Base-by-base conservation (phyloP, 2,888 invertebrate genomes). In the Alsophila aescularia region DNA sequence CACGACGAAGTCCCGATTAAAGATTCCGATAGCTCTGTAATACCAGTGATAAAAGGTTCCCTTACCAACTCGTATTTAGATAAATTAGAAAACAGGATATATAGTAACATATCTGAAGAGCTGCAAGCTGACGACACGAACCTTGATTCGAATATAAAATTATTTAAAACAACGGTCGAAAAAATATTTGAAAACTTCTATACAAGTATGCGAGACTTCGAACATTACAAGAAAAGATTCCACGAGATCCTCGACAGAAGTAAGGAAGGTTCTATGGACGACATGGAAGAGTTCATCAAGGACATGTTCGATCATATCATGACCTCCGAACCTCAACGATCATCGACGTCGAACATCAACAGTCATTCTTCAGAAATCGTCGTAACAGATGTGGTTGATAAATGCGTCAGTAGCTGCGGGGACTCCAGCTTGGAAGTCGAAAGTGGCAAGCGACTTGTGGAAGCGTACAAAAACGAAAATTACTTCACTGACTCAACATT, bases 151-250 rank as follows among this genome's bases (percentile, higher is more conserved):
- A 82, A 85, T 32, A 78, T 89, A 1, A 81, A 85, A 63, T 75
- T 85, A 47, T 87, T 90, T 55, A 88, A 77, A 70, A 76, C 74
- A 0, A 85, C 87, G 0, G 85, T 90, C 0, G 78, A 84, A 62
- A 79, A 85, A 53, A 85, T 91, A 40, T 88, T 90, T 42, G 81
- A 85, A 21, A 86, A 81, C 36, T 90, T 88, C 59, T 76, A 87
- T 54, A 64, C 73, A 0, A 81, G 69, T 48, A 81, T 87, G 85
- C 60, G 69, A 15, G 89, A 89, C 49, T 85, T 83, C 52, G 87
- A 90, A 58, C 42, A 69, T 1, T 89, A 85, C 58, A 90, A 88
- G 60, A 69, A 74, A 40, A 81, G 81, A 52, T 90, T 83, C 62
- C 64, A 85, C n/a, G 83, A 83, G 2, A 88, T 90, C 42, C 60